A percentile compares a stretch with the other conserved stretches of the same genome.
phyloP scores from a whole-genome alignment of 2,113 vertebrate genomes.

The Boulengeromyrus knoepffleri region DNA sequence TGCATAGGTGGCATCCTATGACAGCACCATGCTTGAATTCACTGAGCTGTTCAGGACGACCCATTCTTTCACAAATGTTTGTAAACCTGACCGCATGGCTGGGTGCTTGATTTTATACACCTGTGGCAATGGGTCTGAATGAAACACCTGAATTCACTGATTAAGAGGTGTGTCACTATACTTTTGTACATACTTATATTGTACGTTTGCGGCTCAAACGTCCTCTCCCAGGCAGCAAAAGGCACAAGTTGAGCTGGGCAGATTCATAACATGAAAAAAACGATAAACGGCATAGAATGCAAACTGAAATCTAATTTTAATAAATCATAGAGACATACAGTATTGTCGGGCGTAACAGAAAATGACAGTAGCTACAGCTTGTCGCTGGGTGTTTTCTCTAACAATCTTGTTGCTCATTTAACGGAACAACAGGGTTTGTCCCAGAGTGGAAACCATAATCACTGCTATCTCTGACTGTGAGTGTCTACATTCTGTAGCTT shows the following conservation, averaged over 20 bases:
- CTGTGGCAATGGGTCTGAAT: too few species aligned
- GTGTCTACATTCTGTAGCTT: too few species aligned
- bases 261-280: background rate
- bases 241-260: background rate
- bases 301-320: background rate
- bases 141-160: too few species aligned
- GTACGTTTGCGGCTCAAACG: background rate
- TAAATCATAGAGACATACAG: background rate
- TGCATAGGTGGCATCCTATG: too few species aligned
- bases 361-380: background rate
- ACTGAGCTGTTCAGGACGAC: too few species aligned
- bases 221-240: background rate
- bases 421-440: background rate
- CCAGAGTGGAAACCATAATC: background rate
- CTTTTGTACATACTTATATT: too few species aligned
- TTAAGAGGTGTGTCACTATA: too few species aligned
- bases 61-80: too few species aligned
- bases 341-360: background rate
- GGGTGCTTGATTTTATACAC: too few species aligned
- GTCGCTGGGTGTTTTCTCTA: background rate
- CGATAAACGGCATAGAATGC: background rate
- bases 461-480: background rate
- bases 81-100: too few species aligned
- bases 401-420: background rate
- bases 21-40: too few species aligned